Conservation (phyloP, 2,888 invertebrate genomes). For the Cheilosia grossa region DNA sequence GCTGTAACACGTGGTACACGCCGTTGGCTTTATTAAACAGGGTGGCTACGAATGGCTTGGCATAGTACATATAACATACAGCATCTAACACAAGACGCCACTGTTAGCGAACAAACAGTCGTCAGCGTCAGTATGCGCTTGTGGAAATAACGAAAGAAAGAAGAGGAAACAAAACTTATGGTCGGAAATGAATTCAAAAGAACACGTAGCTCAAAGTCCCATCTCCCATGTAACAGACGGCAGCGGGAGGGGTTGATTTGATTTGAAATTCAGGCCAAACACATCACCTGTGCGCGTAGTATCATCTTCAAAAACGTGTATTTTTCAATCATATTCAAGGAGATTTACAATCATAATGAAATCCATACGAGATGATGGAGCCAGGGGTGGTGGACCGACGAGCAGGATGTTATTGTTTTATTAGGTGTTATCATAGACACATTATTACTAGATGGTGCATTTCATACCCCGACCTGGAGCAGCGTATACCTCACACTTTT, state of each 20-base stretch:
- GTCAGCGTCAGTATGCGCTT: constrained; percentile 21
- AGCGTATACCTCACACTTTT: too few relatives aligned
- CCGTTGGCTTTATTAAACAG: constrained; percentile 75
- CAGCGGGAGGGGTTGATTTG: constrained; percentile 31
- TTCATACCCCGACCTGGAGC: too few relatives aligned
- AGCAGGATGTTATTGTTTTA: constrained; percentile 61
- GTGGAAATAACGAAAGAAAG: constrained; percentile 7
- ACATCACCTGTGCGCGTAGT: constrained; percentile 64
- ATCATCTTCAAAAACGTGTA: constrained; percentile 64
- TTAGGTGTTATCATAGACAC: constrained; percentile 65
- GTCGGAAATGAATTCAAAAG: constrained; percentile 63
- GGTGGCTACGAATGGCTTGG: constrained; percentile 58
- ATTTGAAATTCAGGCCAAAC: constrained; percentile 63
- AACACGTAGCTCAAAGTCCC: constrained; percentile 52
- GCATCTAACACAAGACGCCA: constrained; percentile 15
- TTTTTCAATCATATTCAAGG: constrained; percentile 68
- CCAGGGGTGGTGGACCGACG: constrained; percentile 8
- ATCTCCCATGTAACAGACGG: not conserved
- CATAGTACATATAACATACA: constrained; percentile 2
- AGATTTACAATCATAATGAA: constrained; percentile 65
- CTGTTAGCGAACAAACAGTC: constrained; percentile 12
- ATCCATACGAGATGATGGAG: constrained; percentile 20
- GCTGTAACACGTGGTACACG: constrained; percentile 76
- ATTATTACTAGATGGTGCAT: too few relatives aligned
- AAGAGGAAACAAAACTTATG: constrained; percentile 46